A percentile compares a stretch with the other conserved stretches of the same genome.
These are phyloP conservation scores for Nannoperca obscura DNA, from an alignment of 2,797 vertebrate genomes.

Conservation along the genomic window DNA sequence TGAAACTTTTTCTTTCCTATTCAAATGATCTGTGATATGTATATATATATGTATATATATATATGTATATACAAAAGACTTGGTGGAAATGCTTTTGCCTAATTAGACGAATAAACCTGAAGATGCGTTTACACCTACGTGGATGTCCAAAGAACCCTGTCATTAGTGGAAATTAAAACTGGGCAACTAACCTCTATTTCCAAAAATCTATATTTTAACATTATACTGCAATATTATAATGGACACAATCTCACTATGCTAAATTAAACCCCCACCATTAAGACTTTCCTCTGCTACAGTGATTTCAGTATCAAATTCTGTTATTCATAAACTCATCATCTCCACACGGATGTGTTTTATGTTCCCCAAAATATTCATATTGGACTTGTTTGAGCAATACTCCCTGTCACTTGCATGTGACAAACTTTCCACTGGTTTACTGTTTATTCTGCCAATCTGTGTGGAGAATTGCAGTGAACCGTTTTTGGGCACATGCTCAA, in stretches of 20 bases:
- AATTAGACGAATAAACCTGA: too few relatives aligned
- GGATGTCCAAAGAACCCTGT: too few relatives aligned
- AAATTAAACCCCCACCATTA: background rate
- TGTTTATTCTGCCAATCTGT: slow-evolving; percentile 32
- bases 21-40: background rate
- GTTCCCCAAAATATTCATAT: background rate
- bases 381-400: background rate
- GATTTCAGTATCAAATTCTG: background rate
- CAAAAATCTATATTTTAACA: background rate
- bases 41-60: too few relatives aligned
- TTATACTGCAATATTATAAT: background rate
- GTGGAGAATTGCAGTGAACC: background rate
- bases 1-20: background rate
- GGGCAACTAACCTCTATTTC: background rate
- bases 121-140: too few relatives aligned
- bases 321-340: background rate
- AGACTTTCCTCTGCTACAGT: background rate
- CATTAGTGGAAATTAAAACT: background rate
- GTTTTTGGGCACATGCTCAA: slow-evolving; percentile 9
- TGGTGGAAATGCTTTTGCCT: background rate
- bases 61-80: too few relatives aligned
- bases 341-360: background rate
- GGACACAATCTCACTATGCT: rapidly evolving
- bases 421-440: background rate
- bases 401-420: background rate